Evolutionary conservation across 2,888 invertebrate species (phyloP).

Genomic region (Theretra japonica): DNA sequence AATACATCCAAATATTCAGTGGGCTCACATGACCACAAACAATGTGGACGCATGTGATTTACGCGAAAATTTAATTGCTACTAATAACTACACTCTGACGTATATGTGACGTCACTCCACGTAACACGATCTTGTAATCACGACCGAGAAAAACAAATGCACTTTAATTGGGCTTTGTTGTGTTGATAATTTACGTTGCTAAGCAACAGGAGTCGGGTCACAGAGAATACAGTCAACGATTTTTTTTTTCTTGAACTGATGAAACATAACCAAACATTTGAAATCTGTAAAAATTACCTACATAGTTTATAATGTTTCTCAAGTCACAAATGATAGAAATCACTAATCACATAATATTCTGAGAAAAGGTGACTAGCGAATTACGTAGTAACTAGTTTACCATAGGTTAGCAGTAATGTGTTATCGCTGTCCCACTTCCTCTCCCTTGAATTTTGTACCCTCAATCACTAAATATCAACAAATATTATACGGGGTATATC

Average conservation of each 20-base stretch:
- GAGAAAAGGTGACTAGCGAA: no score
- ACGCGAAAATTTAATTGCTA: conserved; percentile 4
- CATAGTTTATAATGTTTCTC: no score
- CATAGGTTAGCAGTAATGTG: no score
- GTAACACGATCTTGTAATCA: neutral
- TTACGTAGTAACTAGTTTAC: no score
- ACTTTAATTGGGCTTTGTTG: neutral
- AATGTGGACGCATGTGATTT: neutral
- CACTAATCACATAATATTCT: no score
- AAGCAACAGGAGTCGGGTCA: neutral
- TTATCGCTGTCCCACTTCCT: no score
- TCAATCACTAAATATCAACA: no score
- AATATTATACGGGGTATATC: no score
- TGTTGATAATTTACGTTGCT: conserved; percentile 17
- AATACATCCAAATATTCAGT: neutral
- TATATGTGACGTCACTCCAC: conserved; percentile 2
- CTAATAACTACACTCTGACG: conserved; percentile 1
- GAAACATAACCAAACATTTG: neutral
- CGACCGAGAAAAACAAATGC: conserved; percentile 9
- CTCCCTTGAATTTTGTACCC: no score
- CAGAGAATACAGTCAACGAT: neutral
- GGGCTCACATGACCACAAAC: neutral
- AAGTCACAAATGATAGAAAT: no score
- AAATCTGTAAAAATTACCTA: no score
- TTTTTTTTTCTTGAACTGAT: neutral